Percentiles rank a stretch among this genome's conserved stretches.
phyloP scores from a whole-genome alignment of 1,140 invertebrate species.

The Oedothorax gibbosus region DNA sequence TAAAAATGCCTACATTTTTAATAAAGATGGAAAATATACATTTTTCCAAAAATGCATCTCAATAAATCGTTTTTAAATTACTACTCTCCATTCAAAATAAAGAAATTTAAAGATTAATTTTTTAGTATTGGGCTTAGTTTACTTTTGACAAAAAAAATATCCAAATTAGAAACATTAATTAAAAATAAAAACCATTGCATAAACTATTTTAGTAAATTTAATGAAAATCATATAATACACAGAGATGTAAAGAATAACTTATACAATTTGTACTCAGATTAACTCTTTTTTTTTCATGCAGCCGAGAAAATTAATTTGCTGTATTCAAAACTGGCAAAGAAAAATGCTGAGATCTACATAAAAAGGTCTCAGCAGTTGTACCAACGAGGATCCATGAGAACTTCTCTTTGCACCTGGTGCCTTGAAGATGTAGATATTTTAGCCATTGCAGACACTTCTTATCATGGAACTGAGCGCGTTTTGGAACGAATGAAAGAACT shows the following conservation, averaged over 20 bases:
- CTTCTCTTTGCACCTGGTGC: slow-evolving; percentile 78
- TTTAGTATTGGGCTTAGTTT: neutral
- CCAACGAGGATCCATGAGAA: slow-evolving; percentile 76
- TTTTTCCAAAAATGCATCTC: too few relatives aligned
- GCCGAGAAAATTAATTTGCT: slow-evolving; percentile 82
- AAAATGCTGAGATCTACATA: slow-evolving; percentile 95
- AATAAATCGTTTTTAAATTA: neutral
- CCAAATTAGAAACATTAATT: too few relatives aligned
- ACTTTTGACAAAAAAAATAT: too few relatives aligned
- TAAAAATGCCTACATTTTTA: too few relatives aligned
- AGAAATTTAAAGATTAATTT: neutral
- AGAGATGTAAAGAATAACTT: too few relatives aligned
- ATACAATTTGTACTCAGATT: neutral
- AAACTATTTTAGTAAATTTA: too few relatives aligned
- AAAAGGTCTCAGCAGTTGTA: slow-evolving; percentile 87
- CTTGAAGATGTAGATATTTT: slow-evolving; percentile 83
- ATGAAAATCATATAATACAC: too few relatives aligned
- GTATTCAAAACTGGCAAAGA: slow-evolving; percentile 83
- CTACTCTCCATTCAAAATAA: neutral
- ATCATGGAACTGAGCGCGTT: slow-evolving; percentile 86
- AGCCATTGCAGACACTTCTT: slow-evolving; percentile 86
- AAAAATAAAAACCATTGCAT: too few relatives aligned
- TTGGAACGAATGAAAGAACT: slow-evolving; percentile 80
- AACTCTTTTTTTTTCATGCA: slow-evolving; percentile 63
- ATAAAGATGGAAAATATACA: too few relatives aligned